Evolutionary conservation across 2,797 vertebrate genomes (phyloP), one percentile per base, ranked within the genome.

Genomic region (Amniataba percoides): DNA sequence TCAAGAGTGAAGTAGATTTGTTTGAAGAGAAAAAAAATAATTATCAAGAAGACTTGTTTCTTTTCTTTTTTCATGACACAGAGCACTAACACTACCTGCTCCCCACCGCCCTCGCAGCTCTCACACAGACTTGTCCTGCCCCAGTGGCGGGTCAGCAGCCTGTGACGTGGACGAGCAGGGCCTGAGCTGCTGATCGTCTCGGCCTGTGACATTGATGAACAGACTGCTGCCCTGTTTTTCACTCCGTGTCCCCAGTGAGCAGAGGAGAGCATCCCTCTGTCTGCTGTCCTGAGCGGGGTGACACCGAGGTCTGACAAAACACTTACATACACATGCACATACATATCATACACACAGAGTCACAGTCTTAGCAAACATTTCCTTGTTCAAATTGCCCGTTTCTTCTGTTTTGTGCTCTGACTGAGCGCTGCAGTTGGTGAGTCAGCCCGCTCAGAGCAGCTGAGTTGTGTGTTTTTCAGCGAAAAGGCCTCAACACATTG

Each of bases 191-290:
- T 53, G 59, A 80, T 51, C 40, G 45, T 31, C 16, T 53, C 64
- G 55, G 66, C 48, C 21, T 58, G 15, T 85, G 67, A 81, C 78
- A 68, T 4, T 81, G 74, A 74, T 81, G 74, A 71, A 71, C 74
- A 60, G 36, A 36, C 70, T 14, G 15, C 21, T 74, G 65, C 55
- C 40, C 48, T 46, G 27, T 77, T 49, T 58, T 79, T 73, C 68
- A 68, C 45, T 51, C 31, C 63, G 45, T 36, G 61, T 71, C 55
- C 63, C 19, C 39, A 58, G 67, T 60, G 63, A 72, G 62, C 46
- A 25, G 52, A 31, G 68, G 70, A 82, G 72, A 69, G 14, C 66
- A 60, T 51, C 52, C 39, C 7, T 18, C 34, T 25, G 36, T 53
- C 56, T 48, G 0, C 40, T 34, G 45, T 71, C 66, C 71, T 31